phyloP scores from a whole-genome alignment of 2,888 invertebrate genomes.

The Physocephala rufipes region DNA sequence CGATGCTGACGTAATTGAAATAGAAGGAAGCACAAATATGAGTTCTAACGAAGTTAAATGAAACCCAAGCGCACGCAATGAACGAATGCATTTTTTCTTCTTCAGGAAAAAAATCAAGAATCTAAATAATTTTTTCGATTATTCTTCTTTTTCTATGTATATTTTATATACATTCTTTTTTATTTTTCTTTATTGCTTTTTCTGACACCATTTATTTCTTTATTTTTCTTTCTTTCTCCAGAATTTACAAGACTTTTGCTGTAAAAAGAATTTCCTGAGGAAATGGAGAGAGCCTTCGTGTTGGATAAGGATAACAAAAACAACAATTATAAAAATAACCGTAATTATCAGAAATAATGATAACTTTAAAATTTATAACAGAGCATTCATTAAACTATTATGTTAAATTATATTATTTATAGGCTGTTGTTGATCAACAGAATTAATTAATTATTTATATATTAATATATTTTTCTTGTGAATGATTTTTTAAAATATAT shows the following conservation, averaged over 20 bases:
- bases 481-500: constrained; percentile 29
- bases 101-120: too few species aligned
- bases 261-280: constrained; percentile 47
- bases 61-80: too few species aligned
- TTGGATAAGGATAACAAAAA: background rate
- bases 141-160: background rate
- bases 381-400: constrained; percentile 4
- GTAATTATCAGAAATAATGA: constrained; percentile 34
- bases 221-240: constrained; percentile 41
- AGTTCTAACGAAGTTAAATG: too few species aligned
- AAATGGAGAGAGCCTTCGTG: background rate
- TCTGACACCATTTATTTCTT: background rate
- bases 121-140: background rate
- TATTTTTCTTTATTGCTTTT: background rate
- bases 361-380: constrained; percentile 15
- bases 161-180: background rate
- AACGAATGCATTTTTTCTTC: too few species aligned
- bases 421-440: constrained; percentile 1
- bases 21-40: too few species aligned
- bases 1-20: too few species aligned
- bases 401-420: too few species aligned
- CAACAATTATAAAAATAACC: constrained; percentile 26
- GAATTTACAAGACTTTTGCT: constrained; percentile 63
- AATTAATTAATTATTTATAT: constrained; percentile 13
- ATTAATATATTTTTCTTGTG: constrained; percentile 5